Evolutionary conservation across 2,797 vertebrate species (phyloP), one percentile per base, ranked within the genome.

Genomic region (Girardinus metallicus): DNA sequence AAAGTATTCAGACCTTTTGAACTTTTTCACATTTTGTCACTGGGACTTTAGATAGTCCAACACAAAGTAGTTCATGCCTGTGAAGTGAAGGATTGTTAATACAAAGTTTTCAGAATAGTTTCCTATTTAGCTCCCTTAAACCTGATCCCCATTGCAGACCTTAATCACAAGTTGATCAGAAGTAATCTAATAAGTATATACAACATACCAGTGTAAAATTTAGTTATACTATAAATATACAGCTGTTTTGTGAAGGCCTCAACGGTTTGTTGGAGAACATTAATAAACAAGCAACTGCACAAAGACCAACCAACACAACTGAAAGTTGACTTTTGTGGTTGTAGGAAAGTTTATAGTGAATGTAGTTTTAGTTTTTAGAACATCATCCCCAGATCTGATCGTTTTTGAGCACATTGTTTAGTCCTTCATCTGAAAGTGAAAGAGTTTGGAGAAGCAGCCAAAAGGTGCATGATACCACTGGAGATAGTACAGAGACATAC

Each of bases 51-150:
- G 12, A 13, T n/a, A 41, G 36, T 26, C 36, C 34, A 39, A 39
- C 18, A 66, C 36, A 23, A 23, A 66, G 62, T 23, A 66, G 62
- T 23, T 13, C 9, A 8, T 36, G 15, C 21, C 31, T 66, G 34
- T 39, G 36, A 39, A 12, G 36, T 13, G 36, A 74, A 72, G 11
- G 36, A 55, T 43, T 36, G 68, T 78, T 26, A 4, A 76, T 76
- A 43, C 16, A 41, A 4, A 36, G 49, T 82, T 55, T 26, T 71
- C 57, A 53, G 11, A n/a, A 47, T 34, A 21, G 76, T 75, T 79
- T 53, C 44, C 13, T 66, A 41, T 36, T 12, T 21, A 41, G 64
- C 36, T 39, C 4, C 36, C 7, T 41, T 12, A 66, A 66, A 36
- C 34, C 10, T 66, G 36, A 66, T 39, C 64, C 9, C 21, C 10